A percentile compares a stretch with the other conserved stretches of the same genome.
phyloP scores from a whole-genome alignment of 2,888 invertebrate species.

The Molorchus minor region DNA sequence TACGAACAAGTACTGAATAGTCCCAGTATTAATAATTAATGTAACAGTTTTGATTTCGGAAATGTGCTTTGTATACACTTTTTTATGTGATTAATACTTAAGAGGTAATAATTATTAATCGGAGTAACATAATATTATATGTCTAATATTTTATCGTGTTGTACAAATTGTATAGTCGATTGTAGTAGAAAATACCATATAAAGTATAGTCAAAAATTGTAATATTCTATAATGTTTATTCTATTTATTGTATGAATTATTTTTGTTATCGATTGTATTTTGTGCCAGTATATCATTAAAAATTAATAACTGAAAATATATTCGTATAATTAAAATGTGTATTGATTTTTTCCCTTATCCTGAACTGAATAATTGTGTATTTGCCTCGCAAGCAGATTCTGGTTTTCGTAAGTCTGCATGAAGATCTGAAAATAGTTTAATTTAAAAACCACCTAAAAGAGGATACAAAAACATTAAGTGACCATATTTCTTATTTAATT shows the following conservation, averaged over 20 bases:
- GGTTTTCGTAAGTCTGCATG: no score
- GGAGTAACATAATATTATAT: slow-evolving; percentile 5
- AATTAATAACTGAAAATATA: slow-evolving; percentile 25
- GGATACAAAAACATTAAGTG: no score
- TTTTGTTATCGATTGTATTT: slow-evolving; percentile 32
- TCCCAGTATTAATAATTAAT: neutral
- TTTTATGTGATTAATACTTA: slow-evolving; percentile 20
- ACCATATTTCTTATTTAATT: no score
- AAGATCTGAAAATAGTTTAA: no score
- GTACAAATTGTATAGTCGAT: slow-evolving; percentile 33
- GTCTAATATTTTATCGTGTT: slow-evolving; percentile 17
- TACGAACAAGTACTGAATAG: no score
- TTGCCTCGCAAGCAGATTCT: no score
- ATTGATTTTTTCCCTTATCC: no score
- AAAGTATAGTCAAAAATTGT: slow-evolving; percentile 22
- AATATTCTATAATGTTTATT: slow-evolving; percentile 27
- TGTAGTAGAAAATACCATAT: slow-evolving; percentile 16
- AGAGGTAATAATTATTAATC: neutral
- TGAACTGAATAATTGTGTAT: no score
- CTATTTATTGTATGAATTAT: slow-evolving; percentile 27
- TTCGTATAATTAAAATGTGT: no score
- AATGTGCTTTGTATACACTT: no score
- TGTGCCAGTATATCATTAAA: slow-evolving; percentile 35
- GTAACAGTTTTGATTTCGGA: no score
- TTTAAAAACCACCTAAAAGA: no score